These are phyloP conservation scores for Ochotona curzoniae DNA, from an alignment of 2,113 vertebrate species.

Conservation along the genomic window DNA sequence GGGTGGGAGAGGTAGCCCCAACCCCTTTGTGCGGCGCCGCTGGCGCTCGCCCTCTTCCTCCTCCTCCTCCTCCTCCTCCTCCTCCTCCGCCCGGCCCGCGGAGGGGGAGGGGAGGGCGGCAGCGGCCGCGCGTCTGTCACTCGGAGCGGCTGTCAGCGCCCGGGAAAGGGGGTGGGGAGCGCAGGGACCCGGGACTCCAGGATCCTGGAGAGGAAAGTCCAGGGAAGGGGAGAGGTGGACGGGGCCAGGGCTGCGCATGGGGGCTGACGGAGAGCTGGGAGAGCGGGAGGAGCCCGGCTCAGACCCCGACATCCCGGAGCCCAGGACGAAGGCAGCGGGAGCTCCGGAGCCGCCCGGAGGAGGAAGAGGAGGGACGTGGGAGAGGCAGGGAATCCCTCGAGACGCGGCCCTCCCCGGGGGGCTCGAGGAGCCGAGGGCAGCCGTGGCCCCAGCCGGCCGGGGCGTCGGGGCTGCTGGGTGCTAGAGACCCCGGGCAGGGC, in stretches of 20 bases:
- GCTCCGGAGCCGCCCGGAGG: background rate
- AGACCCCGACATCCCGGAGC: background rate
- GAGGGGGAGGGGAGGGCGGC: conserved; percentile 55
- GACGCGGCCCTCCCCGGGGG: background rate
- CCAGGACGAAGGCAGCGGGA: background rate
- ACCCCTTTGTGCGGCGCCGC: conserved; percentile 74
- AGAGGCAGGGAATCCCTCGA: conserved; percentile 43
- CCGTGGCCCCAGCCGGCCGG: background rate
- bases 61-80: background rate
- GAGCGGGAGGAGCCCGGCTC: background rate
- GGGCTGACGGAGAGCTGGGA: too few species aligned
- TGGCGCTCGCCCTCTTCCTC: conserved; percentile 53
- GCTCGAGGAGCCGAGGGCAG: background rate
- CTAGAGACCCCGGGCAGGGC: background rate
- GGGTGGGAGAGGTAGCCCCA: conserved; percentile 37
- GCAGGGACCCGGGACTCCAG: conserved; percentile 44
- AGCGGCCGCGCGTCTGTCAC: conserved; percentile 69
- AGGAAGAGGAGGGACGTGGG: background rate
- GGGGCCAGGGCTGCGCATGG: background rate
- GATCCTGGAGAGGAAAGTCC: background rate
- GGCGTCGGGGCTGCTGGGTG: background rate
- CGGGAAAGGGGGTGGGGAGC: conserved; percentile 62
- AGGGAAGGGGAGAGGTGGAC: background rate
- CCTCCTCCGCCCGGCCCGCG: conserved; percentile 21
- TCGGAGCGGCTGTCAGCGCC: conserved; percentile 83